Conservation (phyloP, 1,140 invertebrate species). For the Lepidostoma basale region DNA sequence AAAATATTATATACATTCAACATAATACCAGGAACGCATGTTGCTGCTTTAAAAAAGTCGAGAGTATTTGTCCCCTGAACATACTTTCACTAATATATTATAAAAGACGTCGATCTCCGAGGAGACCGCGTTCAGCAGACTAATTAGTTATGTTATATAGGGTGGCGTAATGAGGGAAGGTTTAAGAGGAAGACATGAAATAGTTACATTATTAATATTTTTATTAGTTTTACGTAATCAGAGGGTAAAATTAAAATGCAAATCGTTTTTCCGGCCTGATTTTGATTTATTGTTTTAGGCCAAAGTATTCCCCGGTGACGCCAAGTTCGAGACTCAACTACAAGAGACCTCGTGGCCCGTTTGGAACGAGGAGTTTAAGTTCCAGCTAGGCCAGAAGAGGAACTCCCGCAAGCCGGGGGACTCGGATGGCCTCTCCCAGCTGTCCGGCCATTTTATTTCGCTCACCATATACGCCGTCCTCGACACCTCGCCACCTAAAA, state of each 20-base stretch:
- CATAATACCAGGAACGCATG: too few relatives aligned
- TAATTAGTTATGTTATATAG: too few relatives aligned
- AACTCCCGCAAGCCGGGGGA: slow-evolving; percentile 58
- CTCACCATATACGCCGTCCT: slow-evolving; percentile 75
- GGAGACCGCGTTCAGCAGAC: too few relatives aligned
- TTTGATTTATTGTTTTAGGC: slow-evolving; percentile 61
- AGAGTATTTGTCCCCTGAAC: too few relatives aligned
- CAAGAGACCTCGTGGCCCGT: slow-evolving; percentile 77
- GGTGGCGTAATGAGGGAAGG: too few relatives aligned
- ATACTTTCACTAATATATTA: too few relatives aligned
- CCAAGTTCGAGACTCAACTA: slow-evolving; percentile 73
- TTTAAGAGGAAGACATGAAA: too few relatives aligned
- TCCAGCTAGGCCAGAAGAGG: slow-evolving; percentile 62
- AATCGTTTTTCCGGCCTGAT: neutral
- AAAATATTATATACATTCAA: too few relatives aligned
- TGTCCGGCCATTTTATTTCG: slow-evolving; percentile 74
- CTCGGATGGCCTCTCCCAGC: slow-evolving; percentile 56
- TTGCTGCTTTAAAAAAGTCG: too few relatives aligned
- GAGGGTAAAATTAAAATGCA: neutral
- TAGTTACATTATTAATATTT: too few relatives aligned
- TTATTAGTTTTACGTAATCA: too few relatives aligned
- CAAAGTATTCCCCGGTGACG: slow-evolving; percentile 74
- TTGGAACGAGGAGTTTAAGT: slow-evolving; percentile 78
- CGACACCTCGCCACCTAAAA: slow-evolving; percentile 59
- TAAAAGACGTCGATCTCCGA: too few relatives aligned